A percentile compares a stretch with the other conserved stretches of the same genome.
These are phyloP conservation scores for Prionailurus viverrinus DNA, from an alignment of 2,113 vertebrate genomes.

Conservation along the genomic window DNA sequence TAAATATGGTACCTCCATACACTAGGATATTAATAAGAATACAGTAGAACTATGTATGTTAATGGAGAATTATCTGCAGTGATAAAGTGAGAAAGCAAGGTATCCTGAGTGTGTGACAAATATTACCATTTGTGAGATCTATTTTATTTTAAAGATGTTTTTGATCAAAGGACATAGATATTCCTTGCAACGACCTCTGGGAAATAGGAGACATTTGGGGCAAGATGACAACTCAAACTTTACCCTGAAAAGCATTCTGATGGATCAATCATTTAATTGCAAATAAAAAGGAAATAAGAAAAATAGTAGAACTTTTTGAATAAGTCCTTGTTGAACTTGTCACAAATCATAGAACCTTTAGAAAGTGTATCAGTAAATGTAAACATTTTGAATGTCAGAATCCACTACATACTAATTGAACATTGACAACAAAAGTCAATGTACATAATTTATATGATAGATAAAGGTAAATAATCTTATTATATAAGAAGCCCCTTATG, in stretches of 20 bases:
- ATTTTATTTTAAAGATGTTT: background rate
- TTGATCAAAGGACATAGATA: background rate
- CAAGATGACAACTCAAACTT: background rate
- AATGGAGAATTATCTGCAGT: background rate
- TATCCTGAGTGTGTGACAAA: background rate
- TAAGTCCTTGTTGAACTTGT: background rate
- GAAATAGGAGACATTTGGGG: background rate
- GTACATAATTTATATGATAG: background rate
- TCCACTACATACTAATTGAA: background rate
- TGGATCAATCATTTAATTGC: background rate
- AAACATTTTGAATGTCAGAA: background rate
- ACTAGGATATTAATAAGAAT: background rate
- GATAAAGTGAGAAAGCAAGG: background rate
- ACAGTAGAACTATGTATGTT: background rate
- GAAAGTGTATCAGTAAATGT: background rate
- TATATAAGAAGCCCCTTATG: background rate
- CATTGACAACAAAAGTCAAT: background rate
- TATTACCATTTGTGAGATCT: background rate
- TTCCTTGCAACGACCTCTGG: background rate
- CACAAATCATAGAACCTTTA: background rate
- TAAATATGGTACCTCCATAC: background rate
- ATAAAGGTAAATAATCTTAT: background rate
- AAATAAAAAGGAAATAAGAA: background rate
- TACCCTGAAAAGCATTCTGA: background rate
- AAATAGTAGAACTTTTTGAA: background rate